These are phyloP conservation scores for Drosophila erecta DNA, from an alignment of 1,140 invertebrate species.

Conservation along the genomic window DNA sequence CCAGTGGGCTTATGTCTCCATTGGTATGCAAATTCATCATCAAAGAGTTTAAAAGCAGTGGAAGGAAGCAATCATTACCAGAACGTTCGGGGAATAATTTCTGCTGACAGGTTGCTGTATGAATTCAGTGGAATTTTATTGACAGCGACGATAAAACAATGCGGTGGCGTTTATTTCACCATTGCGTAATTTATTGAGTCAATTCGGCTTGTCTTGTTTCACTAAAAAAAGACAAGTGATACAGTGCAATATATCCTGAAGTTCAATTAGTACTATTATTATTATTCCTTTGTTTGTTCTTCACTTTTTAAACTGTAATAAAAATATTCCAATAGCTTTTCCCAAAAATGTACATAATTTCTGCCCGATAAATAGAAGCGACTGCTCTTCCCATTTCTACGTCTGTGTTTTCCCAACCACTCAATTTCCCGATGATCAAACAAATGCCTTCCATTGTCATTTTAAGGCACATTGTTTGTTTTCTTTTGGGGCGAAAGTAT, in stretches of 20 bases:
- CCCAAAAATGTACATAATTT: too few relatives aligned
- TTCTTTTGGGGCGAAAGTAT: constrained; percentile 9
- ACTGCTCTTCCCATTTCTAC: background rate
- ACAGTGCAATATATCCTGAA: too few relatives aligned
- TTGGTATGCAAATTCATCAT: constrained; percentile 32
- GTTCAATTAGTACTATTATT: background rate
- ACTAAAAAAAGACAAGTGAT: background rate
- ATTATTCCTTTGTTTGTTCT: too few relatives aligned
- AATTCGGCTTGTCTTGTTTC: background rate
- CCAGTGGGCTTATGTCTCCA: constrained; percentile 8
- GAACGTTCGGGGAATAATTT: constrained; percentile 4
- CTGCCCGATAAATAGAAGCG: background rate
- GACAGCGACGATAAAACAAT: background rate
- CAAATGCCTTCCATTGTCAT: constrained; percentile 8
- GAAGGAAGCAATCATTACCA: constrained; percentile 1
- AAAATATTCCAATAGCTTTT: too few relatives aligned
- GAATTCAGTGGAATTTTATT: background rate
- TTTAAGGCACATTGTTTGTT: constrained; percentile 10
- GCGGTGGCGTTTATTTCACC: constrained; percentile 1
- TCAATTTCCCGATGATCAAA: constrained; percentile 15
- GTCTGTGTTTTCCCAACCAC: background rate
- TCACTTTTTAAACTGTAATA: too few relatives aligned
- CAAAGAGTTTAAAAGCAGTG: constrained; percentile 8
- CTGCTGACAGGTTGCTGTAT: constrained; percentile 10
- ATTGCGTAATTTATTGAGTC: constrained; percentile 4